Conservation (phyloP, 2,797 vertebrate species). For the Mallotus villosus region DNA sequence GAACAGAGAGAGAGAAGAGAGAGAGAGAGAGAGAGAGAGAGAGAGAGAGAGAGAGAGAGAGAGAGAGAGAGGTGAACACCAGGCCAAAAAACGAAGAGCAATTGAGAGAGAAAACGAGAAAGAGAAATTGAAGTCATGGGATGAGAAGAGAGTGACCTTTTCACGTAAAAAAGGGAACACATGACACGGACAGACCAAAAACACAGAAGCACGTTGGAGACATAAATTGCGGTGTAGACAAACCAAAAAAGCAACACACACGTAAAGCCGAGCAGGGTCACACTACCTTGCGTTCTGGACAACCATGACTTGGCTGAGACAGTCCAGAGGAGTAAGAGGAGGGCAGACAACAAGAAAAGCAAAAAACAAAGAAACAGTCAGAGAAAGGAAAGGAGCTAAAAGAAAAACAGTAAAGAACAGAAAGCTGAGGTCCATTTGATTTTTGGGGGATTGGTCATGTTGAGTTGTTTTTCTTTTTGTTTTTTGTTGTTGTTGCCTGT, state of each 20-base stretch:
- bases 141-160: slow-evolving; percentile 11
- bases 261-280: slow-evolving; percentile 72
- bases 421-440: slow-evolving; percentile 61
- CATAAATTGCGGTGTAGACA: slow-evolving; percentile 33
- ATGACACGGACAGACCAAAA: slow-evolving; percentile 61
- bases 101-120: not conserved
- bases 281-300: slow-evolving; percentile 99
- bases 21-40: not conserved
- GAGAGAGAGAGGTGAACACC: not conserved
- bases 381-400: slow-evolving; percentile 70
- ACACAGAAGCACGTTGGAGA: slow-evolving; percentile 43
- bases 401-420: slow-evolving; percentile 61
- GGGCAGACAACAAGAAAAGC: slow-evolving; percentile 76
- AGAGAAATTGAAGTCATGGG: not conserved
- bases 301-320: slow-evolving; percentile 99
- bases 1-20: not conserved
- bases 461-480: slow-evolving; percentile 36
- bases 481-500: slow-evolving; percentile 13
- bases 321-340: slow-evolving; percentile 82
- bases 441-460: slow-evolving; percentile 18
- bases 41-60: not conserved
- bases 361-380: slow-evolving; percentile 74
- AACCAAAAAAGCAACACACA: slow-evolving; percentile 57
- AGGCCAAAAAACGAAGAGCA: not conserved
- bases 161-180: slow-evolving; percentile 45